A percentile compares a stretch with the other conserved stretches of the same genome.
These are phyloP conservation scores for Glaucomys volans DNA, from an alignment of 2,113 vertebrate species.

Conservation along the genomic window DNA sequence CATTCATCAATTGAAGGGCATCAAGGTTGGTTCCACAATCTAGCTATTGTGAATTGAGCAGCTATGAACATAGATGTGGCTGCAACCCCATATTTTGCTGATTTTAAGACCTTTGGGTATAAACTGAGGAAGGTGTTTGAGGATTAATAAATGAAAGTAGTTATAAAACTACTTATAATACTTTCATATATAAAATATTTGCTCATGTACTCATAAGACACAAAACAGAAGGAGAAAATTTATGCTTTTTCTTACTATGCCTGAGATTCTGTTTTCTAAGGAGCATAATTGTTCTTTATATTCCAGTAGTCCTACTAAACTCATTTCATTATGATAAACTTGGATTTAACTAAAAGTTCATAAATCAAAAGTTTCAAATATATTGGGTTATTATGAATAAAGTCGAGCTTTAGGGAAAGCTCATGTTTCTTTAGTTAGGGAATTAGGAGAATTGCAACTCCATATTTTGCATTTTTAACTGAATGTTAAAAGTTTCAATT, in stretches of 20 bases:
- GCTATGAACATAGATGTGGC: too few relatives aligned
- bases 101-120: too few relatives aligned
- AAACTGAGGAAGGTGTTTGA: not conserved
- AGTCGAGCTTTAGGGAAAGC: not conserved
- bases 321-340: conserved; percentile 55
- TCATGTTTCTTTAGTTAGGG: not conserved
- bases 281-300: conserved; percentile 2
- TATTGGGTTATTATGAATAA: conserved; percentile 23
- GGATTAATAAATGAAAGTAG: conserved; percentile 24
- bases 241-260: not conserved
- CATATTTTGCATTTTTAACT: conserved; percentile 31
- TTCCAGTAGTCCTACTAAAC: not conserved
- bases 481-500: conserved; percentile 22
- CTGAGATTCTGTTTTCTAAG: conserved; percentile 52
- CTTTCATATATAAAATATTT: not conserved
- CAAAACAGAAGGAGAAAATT: conserved; percentile 29
- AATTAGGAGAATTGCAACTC: not conserved
- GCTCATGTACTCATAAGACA: not conserved
- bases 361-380: conserved; percentile 21
- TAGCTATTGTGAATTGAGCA: too few relatives aligned
- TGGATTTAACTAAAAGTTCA: conserved; percentile 31
- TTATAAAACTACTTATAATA: conserved; percentile 30
- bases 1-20: too few relatives aligned
- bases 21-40: not conserved
- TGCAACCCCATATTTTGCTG: too few relatives aligned